Evolutionary conservation across 2,113 vertebrate species (phyloP).

Genomic region (Spilogale gracilis): DNA sequence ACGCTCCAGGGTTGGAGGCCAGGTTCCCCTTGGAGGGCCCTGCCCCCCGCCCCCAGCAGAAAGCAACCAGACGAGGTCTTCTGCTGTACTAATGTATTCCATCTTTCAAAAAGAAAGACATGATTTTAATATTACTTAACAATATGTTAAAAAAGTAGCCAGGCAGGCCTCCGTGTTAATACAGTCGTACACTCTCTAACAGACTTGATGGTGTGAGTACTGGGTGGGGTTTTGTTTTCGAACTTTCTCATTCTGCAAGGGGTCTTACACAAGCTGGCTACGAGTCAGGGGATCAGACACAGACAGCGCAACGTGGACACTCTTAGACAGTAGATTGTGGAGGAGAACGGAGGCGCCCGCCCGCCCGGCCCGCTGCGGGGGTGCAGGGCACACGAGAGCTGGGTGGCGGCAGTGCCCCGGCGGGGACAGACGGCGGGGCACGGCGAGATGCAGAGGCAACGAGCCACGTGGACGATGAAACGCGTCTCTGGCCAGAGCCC

Average conservation of each 20-base stretch:
- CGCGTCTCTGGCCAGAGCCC: constrained; percentile 88
- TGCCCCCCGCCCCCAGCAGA: constrained; percentile 71
- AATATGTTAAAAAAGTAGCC: constrained; percentile 99
- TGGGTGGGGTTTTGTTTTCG: constrained; percentile 91
- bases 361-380: constrained; percentile 88
- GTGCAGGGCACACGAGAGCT: constrained; percentile 88
- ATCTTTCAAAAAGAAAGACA: constrained; percentile 99
- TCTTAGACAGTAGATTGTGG: constrained; percentile 94
- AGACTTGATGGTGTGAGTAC: constrained; percentile 97
- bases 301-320: constrained; percentile 95
- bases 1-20: not conserved
- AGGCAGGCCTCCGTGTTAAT: constrained; percentile 99
- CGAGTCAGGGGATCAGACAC: constrained; percentile 91
- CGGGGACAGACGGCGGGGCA: constrained; percentile 87
- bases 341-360: constrained; percentile 92
- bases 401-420: constrained; percentile 89
- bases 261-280: constrained; percentile 97
- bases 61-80: constrained; percentile 91
- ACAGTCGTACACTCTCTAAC: constrained; percentile 99
- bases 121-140: constrained; percentile 99
- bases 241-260: constrained; percentile 94
- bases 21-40: not conserved
- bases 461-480: constrained; percentile 92
- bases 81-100: constrained; percentile 99
- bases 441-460: constrained; percentile 90